phyloP scores from a whole-genome alignment of 2,113 vertebrate genomes.

The Onychostruthus taczanowskii region DNA sequence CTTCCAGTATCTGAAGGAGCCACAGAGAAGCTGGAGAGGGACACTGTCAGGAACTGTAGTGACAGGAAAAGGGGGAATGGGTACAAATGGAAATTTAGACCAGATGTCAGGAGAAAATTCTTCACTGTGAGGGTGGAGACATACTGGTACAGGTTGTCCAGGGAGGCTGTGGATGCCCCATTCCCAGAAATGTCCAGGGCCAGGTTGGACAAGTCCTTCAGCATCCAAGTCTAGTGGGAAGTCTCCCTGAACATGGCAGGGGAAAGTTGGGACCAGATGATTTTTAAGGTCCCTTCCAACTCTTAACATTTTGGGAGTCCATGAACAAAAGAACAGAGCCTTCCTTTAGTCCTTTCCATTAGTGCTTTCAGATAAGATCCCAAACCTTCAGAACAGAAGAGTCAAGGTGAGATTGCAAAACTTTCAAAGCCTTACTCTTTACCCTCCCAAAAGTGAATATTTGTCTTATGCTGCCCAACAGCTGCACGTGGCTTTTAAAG shows the following conservation, averaged over 20 bases:
- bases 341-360: not conserved
- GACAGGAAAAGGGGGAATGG: no score
- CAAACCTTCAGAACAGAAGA: not conserved
- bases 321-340: not conserved
- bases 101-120: not conserved
- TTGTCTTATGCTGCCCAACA: not conserved
- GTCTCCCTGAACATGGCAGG: not conserved
- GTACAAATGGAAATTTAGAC: not conserved
- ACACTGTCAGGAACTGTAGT: not conserved
- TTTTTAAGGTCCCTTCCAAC: not conserved
- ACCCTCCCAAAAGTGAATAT: not conserved
- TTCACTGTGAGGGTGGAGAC: not conserved
- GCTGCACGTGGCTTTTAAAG: not conserved
- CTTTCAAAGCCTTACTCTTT: not conserved
- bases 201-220: not conserved
- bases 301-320: not conserved
- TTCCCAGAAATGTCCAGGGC: no score
- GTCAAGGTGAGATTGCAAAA: not conserved
- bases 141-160: not conserved
- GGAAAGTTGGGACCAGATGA: not conserved
- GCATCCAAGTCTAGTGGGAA: not conserved
- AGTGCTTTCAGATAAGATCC: not conserved
- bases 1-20: not conserved
- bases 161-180: not conserved
- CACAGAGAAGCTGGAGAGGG: not conserved